These are phyloP conservation scores for Acropora yongei DNA, from an alignment of 64 coral and sea anemone species.

Conservation along the genomic window DNA sequence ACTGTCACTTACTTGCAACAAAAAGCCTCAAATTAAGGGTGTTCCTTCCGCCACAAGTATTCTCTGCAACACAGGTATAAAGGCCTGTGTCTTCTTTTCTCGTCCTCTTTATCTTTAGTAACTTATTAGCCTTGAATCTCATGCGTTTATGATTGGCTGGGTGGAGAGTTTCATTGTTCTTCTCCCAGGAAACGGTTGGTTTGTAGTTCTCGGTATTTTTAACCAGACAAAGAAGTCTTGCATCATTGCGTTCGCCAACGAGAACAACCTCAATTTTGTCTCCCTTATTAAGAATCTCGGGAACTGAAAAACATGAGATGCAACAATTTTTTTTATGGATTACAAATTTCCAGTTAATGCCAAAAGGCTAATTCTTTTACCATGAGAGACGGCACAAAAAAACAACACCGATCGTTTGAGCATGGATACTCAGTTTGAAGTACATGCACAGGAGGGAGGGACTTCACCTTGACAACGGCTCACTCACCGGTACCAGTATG, in stretches of 20 bases:
- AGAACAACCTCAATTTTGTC: not conserved
- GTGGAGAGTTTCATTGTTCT: constrained; percentile 53
- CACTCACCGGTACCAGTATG: too few relatives aligned
- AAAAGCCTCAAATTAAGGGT: constrained; percentile 28
- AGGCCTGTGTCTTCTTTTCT: constrained; percentile 58
- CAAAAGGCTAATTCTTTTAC: too few relatives aligned
- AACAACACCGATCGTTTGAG: too few relatives aligned
- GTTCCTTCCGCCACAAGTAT: constrained; percentile 37
- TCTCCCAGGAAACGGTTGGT: constrained; percentile 48
- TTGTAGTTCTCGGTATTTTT: not conserved
- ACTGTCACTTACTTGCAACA: constrained; percentile 56
- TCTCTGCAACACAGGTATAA: constrained; percentile 71
- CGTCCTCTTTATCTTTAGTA: constrained; percentile 61
- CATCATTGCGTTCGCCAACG: not conserved
- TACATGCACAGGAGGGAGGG: too few relatives aligned
- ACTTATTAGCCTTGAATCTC: constrained; percentile 58
- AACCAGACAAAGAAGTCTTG: constrained; percentile 35
- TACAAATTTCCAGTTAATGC: too few relatives aligned
- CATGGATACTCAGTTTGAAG: too few relatives aligned
- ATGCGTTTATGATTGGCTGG: constrained; percentile 46
- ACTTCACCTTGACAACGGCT: too few relatives aligned
- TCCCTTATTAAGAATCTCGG: not conserved
- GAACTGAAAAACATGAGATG: constrained; percentile 9
- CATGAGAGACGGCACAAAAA: too few relatives aligned
- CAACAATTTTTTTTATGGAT: too few relatives aligned